Conservation (phyloP, 2,113 vertebrate genomes). For the Mionectes macconnelli region DNA sequence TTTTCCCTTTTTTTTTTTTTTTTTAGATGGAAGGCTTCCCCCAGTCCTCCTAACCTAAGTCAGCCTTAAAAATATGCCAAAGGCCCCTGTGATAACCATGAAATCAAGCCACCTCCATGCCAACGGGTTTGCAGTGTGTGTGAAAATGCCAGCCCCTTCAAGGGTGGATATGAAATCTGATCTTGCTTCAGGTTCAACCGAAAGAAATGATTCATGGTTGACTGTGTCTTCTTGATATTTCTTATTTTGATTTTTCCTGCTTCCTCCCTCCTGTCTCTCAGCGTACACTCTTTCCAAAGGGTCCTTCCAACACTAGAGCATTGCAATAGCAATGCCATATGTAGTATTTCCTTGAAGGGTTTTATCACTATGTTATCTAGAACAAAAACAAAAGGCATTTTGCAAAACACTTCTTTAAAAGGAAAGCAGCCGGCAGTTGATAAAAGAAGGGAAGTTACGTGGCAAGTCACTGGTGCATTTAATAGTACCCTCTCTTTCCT, state of each 20-base stretch:
- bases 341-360: neutral
- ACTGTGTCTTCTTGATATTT: slow-evolving; percentile 20
- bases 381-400: neutral
- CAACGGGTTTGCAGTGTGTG: neutral
- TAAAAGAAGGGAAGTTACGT: neutral
- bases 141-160: neutral
- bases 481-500: neutral
- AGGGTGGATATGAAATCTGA: slow-evolving; percentile 52
- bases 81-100: neutral
- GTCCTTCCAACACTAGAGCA: neutral
- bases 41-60: neutral
- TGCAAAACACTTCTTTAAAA: neutral
- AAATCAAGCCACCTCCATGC: neutral
- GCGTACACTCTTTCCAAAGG: neutral
- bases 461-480: neutral
- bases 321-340: neutral
- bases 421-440: neutral
- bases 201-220: slow-evolving; percentile 56
- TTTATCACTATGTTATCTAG: neutral
- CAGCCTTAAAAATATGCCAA: neutral
- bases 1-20: neutral
- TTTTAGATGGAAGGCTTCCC: neutral
- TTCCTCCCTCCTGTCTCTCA: slow-evolving; percentile 29
- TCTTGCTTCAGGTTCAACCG: neutral
- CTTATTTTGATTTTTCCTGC: slow-evolving; percentile 35